Percentiles rank a stretch among this genome's conserved stretches.
Evolutionary conservation across 2,113 vertebrate species (phyloP).

Genomic region (Colistium nudipinnis): DNA sequence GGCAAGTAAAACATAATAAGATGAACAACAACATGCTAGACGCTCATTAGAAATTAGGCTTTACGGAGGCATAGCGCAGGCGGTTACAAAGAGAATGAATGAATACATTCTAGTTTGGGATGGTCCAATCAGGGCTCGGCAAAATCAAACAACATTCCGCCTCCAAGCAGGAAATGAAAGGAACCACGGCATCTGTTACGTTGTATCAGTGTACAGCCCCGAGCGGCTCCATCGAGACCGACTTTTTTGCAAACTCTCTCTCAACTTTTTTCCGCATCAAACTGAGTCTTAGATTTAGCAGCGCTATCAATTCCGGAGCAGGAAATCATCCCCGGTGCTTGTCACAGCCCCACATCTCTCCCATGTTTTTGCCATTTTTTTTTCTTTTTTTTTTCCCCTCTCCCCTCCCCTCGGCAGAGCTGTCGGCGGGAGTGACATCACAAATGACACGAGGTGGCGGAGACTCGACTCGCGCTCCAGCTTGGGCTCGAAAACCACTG

Average conservation of each 20-base stretch:
- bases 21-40: constrained; percentile 47
- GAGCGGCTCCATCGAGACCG: constrained; percentile 51
- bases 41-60: constrained; percentile 55
- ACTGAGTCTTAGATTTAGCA: constrained; percentile 56
- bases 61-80: constrained; percentile 36
- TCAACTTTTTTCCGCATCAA: constrained; percentile 66
- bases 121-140: constrained; percentile 46
- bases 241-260: constrained; percentile 65
- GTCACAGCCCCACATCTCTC: constrained; percentile 45
- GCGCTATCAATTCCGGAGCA: constrained; percentile 53
- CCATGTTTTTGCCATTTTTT: constrained; percentile 55
- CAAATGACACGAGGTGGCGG: constrained; percentile 46
- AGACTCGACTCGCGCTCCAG: constrained; percentile 8
- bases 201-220: constrained; percentile 55
- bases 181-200: constrained; percentile 56
- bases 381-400: no score
- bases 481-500: constrained; percentile 12
- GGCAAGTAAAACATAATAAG: constrained; percentile 50
- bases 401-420: constrained; percentile 25
- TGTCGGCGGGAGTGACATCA: constrained; percentile 54
- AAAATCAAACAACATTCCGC: constrained; percentile 41
- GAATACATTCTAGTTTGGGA: constrained; percentile 39
- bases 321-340: constrained; percentile 41
- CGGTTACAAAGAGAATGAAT: constrained; percentile 48
- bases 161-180: constrained; percentile 58